phyloP scores from a whole-genome alignment of 1,140 invertebrate genomes.

The Spodoptera frugiperda region DNA sequence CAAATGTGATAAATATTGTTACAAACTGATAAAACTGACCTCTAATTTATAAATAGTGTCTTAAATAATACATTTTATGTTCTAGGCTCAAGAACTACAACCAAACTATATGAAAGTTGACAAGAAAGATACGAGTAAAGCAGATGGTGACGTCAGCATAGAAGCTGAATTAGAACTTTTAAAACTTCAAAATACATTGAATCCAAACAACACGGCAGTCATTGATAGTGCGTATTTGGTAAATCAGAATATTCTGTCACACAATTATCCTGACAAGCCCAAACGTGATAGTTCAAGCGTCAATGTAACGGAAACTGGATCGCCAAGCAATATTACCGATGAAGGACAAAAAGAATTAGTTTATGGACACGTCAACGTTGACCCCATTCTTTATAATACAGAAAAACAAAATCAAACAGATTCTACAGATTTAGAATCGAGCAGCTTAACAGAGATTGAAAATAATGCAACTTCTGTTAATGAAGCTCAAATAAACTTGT shows the following conservation, averaged over 20 bases:
- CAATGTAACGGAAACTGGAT: conserved; percentile 65
- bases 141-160: conserved; percentile 65
- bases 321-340: conserved; percentile 60
- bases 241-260: conserved; percentile 71
- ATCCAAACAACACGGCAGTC: conserved; percentile 64
- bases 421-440: conserved; percentile 33
- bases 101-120: conserved; percentile 66
- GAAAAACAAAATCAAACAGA: conserved; percentile 61
- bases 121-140: conserved; percentile 71
- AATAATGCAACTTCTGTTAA: conserved; percentile 46
- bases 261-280: conserved; percentile 75
- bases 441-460: conserved; percentile 26
- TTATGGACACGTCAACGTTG: conserved; percentile 79
- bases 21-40: not conserved
- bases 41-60: not conserved
- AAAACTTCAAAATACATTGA: conserved; percentile 66
- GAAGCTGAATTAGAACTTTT: conserved; percentile 81
- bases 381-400: conserved; percentile 73
- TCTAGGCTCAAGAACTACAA: conserved; percentile 70
- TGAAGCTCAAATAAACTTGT: conserved; percentile 28
- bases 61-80: conserved; percentile 42
- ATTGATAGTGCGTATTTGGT: conserved; percentile 55
- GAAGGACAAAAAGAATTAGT: conserved; percentile 80
- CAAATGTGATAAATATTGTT: not conserved
- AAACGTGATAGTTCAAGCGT: conserved; percentile 76